These are phyloP conservation scores for Tokudaia muenninki DNA, from an alignment of 2,797 vertebrate genomes.

Conservation along the genomic window DNA sequence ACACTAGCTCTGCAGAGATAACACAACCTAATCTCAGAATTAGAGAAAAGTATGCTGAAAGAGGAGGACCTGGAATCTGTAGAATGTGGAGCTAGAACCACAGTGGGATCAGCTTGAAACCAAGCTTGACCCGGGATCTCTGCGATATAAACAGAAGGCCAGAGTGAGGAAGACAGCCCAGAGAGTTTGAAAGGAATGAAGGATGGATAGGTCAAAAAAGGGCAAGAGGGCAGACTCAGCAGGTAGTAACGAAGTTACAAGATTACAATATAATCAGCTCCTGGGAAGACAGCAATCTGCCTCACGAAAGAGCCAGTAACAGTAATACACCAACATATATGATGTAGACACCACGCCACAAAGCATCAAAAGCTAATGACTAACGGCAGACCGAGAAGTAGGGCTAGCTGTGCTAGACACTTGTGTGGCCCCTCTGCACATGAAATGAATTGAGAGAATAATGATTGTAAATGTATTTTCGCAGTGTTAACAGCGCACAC, in stretches of 20 bases:
- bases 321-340: not conserved
- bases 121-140: not conserved
- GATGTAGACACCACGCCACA: not conserved
- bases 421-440: not conserved
- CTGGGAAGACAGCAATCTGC: not conserved
- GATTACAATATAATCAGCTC: not conserved
- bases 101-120: not conserved
- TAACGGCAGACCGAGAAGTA: not conserved
- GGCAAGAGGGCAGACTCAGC: not conserved
- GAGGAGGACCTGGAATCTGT: not conserved
- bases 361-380: not conserved
- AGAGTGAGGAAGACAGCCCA: not conserved
- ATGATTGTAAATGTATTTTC: not conserved
- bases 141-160: not conserved
- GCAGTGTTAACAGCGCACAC: not conserved
- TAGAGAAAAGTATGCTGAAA: not conserved
- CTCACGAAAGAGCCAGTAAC: constrained; percentile 13
- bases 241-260: not conserved
- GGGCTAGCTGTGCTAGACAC: not conserved
- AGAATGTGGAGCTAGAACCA: not conserved
- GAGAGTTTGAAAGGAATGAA: not conserved
- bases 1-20: not conserved
- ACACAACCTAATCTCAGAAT: not conserved
- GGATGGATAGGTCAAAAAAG: not conserved
- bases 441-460: not conserved